Conservation (phyloP, 2,113 vertebrate genomes). For the Melanocharis versteri region DNA sequence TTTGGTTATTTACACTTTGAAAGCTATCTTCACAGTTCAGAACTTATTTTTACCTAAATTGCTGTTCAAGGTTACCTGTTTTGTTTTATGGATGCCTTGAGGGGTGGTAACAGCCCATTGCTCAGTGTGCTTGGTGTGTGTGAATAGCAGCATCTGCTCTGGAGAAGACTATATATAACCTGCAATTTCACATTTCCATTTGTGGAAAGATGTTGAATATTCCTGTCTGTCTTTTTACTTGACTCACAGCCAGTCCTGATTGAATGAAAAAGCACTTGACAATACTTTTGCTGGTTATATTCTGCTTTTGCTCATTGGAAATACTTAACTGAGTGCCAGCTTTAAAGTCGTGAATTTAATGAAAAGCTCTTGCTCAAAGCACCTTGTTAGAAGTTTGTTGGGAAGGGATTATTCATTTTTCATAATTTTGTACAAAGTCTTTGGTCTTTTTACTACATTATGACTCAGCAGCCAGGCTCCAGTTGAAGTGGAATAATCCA, state of each 20-base stretch:
- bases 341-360: background rate
- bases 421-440: background rate
- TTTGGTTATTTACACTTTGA: background rate
- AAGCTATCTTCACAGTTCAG: background rate
- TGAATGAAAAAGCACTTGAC: background rate
- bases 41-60: background rate
- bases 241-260: background rate
- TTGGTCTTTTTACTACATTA: background rate
- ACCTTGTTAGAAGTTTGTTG: background rate
- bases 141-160: background rate
- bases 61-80: background rate
- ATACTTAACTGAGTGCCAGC: background rate
- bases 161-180: background rate
- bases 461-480: background rate
- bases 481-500: background rate
- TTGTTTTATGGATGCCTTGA: background rate
- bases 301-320: background rate
- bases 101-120: background rate
- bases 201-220: background rate
- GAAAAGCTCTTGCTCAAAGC: background rate
- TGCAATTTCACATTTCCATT: background rate
- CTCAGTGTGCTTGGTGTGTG: background rate
- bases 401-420: background rate
- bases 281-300: background rate
- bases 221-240: background rate